Evolutionary conservation across 1,140 invertebrate genomes (phyloP), one percentile per base, ranked within the genome.

Genomic region (Eupristina koningsbergeri): DNA sequence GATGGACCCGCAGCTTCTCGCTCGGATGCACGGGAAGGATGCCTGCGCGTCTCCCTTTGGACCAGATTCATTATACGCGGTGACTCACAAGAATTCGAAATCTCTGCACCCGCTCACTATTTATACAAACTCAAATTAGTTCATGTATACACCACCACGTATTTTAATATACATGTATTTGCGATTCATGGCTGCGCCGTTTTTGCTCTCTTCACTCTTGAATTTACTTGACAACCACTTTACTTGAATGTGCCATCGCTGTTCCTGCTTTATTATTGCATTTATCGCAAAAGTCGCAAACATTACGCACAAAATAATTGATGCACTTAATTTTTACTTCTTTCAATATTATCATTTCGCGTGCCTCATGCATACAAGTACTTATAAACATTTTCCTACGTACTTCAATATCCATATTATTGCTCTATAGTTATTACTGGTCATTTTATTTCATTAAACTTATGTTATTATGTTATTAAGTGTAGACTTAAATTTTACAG

Each of bases 41-140:
- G 41, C 11, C 41, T 45, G 17, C 5, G 29, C 8, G 9, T 45
- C 76, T n/a, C 13, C 45, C 19, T 29, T 9, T 31, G 63, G 64
- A 50, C 41, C 67, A 39, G 80, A 81, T 75, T 64, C 80, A 81
- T 81, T 81, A 83, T 83, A 67, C 63, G 67, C 41, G 45, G 74
- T 83, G 73, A 76, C 73, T 83, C 73, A 31, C 61, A 69, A 69
- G 45, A 77, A 83, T 77, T 47, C 45, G 17, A 58, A 50, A 61
- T 73, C 2, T 29, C 26, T 74, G 19, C 36, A 41, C 26, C 41
- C 53, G 39, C 61, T 74, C 63, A 76, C 71, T 69, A 41, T 71
- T 71, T 71, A 41, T n/a, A 41, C 39, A 9, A 64, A 64, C 22
- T 26, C 2, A 58, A 58, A 58, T 58, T 58, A 58, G 53, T 26